Evolutionary conservation across 2,888 invertebrate species (phyloP).

Genomic region (Hemithea aestivaria): DNA sequence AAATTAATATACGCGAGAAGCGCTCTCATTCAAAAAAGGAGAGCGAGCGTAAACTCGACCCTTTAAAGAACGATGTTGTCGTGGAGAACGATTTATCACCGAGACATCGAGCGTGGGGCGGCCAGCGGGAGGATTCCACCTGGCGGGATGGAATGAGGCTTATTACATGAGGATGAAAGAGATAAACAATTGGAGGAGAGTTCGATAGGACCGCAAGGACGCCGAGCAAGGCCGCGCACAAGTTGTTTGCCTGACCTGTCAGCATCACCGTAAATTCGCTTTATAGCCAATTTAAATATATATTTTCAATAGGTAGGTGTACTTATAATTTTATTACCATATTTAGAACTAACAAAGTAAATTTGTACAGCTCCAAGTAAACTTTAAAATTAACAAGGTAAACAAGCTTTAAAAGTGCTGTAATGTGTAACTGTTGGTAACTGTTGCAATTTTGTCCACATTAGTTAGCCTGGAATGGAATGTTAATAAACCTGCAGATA

Average conservation of each 20-base stretch:
- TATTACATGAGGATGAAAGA: slow-evolving; percentile 37
- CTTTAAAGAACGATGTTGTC: slow-evolving; percentile 56
- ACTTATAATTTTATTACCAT: too few relatives aligned
- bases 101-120: slow-evolving; percentile 52
- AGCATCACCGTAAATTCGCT: slow-evolving; percentile 31
- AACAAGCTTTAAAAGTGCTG: slow-evolving; percentile 2
- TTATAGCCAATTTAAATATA: slow-evolving; percentile 32
- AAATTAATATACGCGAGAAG: slow-evolving; percentile 52
- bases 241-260: slow-evolving; percentile 46
- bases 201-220: slow-evolving; percentile 63
- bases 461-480: neutral
- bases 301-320: too few relatives aligned
- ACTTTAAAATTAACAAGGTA: neutral
- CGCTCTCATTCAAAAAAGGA: slow-evolving; percentile 55
- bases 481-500: slow-evolving; percentile 3
- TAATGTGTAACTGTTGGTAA: slow-evolving; percentile 6
- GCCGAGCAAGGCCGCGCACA: slow-evolving; percentile 62
- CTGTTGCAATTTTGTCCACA: slow-evolving; percentile 5
- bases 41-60: slow-evolving; percentile 48
- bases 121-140: slow-evolving; percentile 25
- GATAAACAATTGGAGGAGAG: slow-evolving; percentile 41
- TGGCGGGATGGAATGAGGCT: slow-evolving; percentile 34
- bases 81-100: slow-evolving; percentile 64
- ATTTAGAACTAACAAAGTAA: too few relatives aligned
- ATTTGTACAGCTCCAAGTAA: too few relatives aligned